Evolutionary conservation across 2,888 invertebrate genomes (phyloP).

Genomic region (Folsomia candida): DNA sequence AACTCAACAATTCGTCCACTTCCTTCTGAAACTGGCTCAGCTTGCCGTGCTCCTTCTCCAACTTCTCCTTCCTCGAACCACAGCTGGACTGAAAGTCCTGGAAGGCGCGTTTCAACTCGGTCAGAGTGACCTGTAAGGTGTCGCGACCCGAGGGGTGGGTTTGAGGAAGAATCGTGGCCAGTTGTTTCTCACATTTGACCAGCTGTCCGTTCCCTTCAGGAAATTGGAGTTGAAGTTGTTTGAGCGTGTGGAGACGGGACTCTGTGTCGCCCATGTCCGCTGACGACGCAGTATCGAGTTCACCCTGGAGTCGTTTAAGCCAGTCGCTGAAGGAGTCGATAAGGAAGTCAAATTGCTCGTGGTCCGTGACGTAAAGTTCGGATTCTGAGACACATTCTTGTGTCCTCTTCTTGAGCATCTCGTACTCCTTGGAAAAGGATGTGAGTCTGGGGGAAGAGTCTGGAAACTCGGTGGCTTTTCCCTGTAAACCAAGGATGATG

Average conservation of each 20-base stretch:
- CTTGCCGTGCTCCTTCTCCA: constrained; percentile 72
- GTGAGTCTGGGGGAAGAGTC: constrained; percentile 74
- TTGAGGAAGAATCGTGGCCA: constrained; percentile 70
- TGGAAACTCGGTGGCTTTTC: constrained; percentile 73
- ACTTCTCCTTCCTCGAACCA: constrained; percentile 66
- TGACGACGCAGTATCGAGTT: constrained; percentile 71
- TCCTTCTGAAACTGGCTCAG: constrained; percentile 78
- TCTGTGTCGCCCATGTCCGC: constrained; percentile 77
- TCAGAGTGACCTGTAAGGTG: constrained; percentile 68
- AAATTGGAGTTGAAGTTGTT: constrained; percentile 28
- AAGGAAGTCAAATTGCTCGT: constrained; percentile 68
- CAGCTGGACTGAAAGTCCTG: constrained; percentile 71
- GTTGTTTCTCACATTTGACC: constrained; percentile 66
- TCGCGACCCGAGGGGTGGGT: constrained; percentile 77
- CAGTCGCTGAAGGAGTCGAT: constrained; percentile 81
- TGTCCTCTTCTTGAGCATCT: constrained; percentile 66
- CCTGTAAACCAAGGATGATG: constrained; percentile 77
- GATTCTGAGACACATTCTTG: constrained; percentile 65
- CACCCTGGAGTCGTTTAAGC: constrained; percentile 73
- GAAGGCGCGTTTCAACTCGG: constrained; percentile 73
- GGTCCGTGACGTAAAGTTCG: constrained; percentile 72
- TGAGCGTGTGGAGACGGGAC: constrained; percentile 60
- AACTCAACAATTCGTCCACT: constrained; percentile 73
- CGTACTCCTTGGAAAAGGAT: constrained; percentile 71
- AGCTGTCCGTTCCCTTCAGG: constrained; percentile 64